Evolutionary conservation across 30 jellyfish, hydroid and myxozoan genomes (phyloP).

Genomic region (Hydractinia symbiolongicarpus): DNA sequence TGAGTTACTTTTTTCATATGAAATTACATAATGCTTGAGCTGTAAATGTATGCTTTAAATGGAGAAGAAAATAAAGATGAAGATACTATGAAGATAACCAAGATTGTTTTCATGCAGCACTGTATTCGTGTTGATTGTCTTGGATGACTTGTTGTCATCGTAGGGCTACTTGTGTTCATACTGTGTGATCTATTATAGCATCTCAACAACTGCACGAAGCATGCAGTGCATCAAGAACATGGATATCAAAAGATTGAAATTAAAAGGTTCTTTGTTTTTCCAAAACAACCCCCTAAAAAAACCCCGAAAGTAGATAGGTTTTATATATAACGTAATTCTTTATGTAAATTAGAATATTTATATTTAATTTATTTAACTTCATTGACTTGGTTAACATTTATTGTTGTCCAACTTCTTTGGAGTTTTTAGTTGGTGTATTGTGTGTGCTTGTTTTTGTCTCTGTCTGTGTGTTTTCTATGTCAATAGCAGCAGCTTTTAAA

Average conservation of each 20-base stretch:
- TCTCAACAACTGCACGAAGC: constrained; percentile 27
- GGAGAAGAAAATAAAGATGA: background rate
- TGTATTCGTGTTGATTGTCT: background rate
- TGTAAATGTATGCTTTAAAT: no score
- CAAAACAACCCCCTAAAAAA: constrained; percentile 26
- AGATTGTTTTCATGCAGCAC: no score
- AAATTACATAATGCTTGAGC: no score
- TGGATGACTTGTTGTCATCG: background rate
- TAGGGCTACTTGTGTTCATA: constrained; percentile 32
- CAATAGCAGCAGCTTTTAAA: constrained; percentile 9
- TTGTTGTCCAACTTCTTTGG: constrained; percentile 12
- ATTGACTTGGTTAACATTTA: constrained; percentile 5
- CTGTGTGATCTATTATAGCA: constrained; percentile 45
- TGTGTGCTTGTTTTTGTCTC: background rate
- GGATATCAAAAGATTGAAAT: constrained; percentile 30
- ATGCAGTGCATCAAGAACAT: constrained; percentile 20
- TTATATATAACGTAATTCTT: background rate
- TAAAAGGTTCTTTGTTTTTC: constrained; percentile 41
- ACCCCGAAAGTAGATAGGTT: constrained; percentile 13
- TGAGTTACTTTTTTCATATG: no score
- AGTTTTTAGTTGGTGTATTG: background rate
- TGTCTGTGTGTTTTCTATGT: background rate
- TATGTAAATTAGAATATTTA: background rate
- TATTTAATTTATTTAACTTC: background rate
- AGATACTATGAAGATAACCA: constrained; percentile 2